Percentiles rank a stretch among this genome's conserved stretches.
phyloP scores from a whole-genome alignment of 2,888 invertebrate genomes.

The Himalopsyche kuldschensis region DNA sequence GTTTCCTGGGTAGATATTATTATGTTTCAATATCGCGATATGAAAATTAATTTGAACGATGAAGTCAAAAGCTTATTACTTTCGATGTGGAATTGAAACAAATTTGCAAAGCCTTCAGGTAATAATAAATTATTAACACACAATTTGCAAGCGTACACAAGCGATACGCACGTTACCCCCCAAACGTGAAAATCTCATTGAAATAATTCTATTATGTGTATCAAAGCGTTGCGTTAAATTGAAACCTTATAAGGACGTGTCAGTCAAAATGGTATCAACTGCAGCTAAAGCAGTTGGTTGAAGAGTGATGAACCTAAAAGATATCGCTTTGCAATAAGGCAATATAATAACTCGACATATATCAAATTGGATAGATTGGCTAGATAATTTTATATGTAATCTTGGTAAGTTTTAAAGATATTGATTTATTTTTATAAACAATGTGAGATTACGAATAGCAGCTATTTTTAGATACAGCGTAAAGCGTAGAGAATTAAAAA shows the following conservation, averaged over 20 bases:
- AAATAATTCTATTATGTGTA: constrained; percentile 8
- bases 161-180: background rate
- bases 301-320: too few species aligned
- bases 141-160: constrained; percentile 25
- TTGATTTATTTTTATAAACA: too few species aligned
- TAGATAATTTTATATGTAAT: too few species aligned
- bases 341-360: too few species aligned
- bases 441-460: too few species aligned
- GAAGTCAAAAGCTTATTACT: constrained; percentile 37
- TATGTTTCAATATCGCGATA: background rate
- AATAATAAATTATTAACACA: constrained; percentile 38
- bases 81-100: constrained; percentile 34
- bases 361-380: too few species aligned
- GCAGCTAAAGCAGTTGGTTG: too few species aligned
- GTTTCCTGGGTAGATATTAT: background rate
- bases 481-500: too few species aligned
- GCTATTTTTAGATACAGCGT: too few species aligned
- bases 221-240: background rate
- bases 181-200: background rate
- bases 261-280: background rate
- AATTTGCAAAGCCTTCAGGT: constrained; percentile 36
- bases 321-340: too few species aligned
- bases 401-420: too few species aligned
- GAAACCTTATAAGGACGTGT: background rate
- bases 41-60: constrained; percentile 32